Evolutionary conservation across 2,797 vertebrate genomes (phyloP).

Genomic region (Phataginus tetradactyla): DNA sequence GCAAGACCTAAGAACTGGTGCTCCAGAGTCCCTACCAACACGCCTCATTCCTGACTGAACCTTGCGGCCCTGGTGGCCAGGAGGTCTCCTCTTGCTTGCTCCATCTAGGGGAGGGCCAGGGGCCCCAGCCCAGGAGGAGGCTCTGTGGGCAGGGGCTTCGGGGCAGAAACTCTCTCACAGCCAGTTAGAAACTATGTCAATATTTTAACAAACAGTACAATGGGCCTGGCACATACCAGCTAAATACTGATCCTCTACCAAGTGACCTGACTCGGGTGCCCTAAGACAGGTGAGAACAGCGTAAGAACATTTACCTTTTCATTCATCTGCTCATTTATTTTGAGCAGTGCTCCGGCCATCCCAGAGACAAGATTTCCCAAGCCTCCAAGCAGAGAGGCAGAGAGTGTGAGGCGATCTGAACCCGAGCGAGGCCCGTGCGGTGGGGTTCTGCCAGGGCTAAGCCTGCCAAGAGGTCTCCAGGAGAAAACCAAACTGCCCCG

Average conservation of each 20-base stretch:
- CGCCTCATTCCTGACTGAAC: not conserved
- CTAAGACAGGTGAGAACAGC: too few relatives aligned
- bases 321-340: not conserved
- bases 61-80: not conserved
- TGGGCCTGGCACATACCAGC: rapidly evolving
- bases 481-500: not conserved
- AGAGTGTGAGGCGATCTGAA: not conserved
- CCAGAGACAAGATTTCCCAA: not conserved
- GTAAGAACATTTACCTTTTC: not conserved
- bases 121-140: not conserved
- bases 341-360: not conserved
- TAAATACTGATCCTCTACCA: not conserved
- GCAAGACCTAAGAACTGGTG: not conserved
- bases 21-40: not conserved
- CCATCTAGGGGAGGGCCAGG: not conserved
- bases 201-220: not conserved
- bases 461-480: not conserved
- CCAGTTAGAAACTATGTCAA: not conserved
- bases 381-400: not conserved
- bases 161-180: not conserved
- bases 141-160: too few relatives aligned
- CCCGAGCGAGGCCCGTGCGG: rapidly evolving
- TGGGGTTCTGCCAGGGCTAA: too few relatives aligned
- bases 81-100: not conserved
- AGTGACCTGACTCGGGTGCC: not conserved